These are phyloP conservation scores for Spheniscus mendiculus DNA, from an alignment of 2,113 vertebrate species.

Conservation along the genomic window DNA sequence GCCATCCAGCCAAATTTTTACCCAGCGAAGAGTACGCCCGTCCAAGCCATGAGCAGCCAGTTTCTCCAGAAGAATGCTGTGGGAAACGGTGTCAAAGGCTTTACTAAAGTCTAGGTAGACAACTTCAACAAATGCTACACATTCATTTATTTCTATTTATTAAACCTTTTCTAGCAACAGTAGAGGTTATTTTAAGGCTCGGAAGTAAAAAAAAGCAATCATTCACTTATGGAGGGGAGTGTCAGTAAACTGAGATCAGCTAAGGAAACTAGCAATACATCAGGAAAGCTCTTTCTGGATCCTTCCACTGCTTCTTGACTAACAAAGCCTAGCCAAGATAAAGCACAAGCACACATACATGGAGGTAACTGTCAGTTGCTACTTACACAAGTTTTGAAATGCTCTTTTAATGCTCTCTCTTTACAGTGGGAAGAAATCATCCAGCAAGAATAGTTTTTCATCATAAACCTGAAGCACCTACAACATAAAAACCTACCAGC, in stretches of 20 bases:
- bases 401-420: neutral
- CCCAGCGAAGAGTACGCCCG: no score
- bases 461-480: neutral
- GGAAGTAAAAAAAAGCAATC: neutral
- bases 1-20: no score
- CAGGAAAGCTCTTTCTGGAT: neutral
- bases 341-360: neutral
- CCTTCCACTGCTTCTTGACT: neutral
- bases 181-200: conserved; percentile 29
- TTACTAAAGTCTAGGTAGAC: no score
- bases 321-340: neutral
- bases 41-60: no score
- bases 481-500: neutral
- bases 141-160: conserved; percentile 32
- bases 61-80: no score
- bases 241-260: neutral
- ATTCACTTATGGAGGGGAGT: neutral
- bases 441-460: neutral
- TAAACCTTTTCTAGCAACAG: neutral
- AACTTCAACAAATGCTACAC: neutral
- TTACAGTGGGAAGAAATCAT: neutral
- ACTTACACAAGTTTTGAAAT: neutral
- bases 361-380: neutral
- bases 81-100: no score
- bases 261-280: neutral